These are phyloP conservation scores for Lasiurus borealis DNA, from an alignment of 2,113 vertebrate species.

Conservation along the genomic window DNA sequence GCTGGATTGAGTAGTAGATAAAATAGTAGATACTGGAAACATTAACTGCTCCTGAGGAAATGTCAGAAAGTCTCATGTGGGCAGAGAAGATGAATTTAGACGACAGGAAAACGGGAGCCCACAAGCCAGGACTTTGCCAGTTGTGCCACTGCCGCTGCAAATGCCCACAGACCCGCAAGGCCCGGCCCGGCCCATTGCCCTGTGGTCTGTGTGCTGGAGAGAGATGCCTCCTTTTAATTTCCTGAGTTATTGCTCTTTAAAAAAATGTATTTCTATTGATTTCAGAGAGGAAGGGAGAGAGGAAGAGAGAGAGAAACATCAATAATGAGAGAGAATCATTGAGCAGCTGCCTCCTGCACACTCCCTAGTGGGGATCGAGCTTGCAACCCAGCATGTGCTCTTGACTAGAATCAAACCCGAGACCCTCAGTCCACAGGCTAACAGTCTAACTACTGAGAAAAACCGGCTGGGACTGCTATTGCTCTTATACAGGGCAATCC, in stretches of 20 bases:
- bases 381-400: no score
- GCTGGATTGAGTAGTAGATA: background rate
- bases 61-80: constrained; percentile 29
- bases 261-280: no score
- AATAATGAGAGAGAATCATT: no score
- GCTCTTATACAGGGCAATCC: background rate
- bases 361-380: no score
- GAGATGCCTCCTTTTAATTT: background rate
- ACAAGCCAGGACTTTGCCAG: background rate
- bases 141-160: background rate
- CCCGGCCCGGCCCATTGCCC: background rate
- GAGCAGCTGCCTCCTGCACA: no score
- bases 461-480: no score
- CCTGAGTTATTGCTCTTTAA: background rate
- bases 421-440: no score
- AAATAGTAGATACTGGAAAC: background rate
- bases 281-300: no score
- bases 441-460: no score
- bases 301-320: no score
- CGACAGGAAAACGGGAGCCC: background rate
- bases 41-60: background rate
- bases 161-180: background rate
- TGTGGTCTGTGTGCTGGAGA: background rate
- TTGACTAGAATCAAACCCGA: no score
- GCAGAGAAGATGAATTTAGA: background rate